phyloP scores from a whole-genome alignment of 2,888 invertebrate genomes.

The Pinctada fucata region DNA sequence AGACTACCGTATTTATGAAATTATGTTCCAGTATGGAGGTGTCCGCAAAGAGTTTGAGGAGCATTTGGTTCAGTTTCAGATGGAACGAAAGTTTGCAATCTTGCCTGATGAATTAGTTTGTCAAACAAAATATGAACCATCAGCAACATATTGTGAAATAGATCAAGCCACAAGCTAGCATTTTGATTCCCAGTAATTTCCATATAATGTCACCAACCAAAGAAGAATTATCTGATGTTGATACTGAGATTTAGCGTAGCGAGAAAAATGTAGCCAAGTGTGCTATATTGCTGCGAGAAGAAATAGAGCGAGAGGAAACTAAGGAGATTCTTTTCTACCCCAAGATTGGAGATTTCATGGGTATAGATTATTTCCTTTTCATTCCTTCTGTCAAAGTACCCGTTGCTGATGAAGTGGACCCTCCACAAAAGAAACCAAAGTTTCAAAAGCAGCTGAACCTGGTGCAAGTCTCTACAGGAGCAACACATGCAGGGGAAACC shows the following conservation, averaged over 20 bases:
- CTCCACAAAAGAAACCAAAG: slow-evolving; percentile 3
- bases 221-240: too few relatives aligned
- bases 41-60: slow-evolving; percentile 5
- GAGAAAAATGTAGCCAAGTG: slow-evolving; percentile 6
- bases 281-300: slow-evolving; percentile 2
- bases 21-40: slow-evolving; percentile 8
- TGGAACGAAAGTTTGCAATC: slow-evolving; percentile 7
- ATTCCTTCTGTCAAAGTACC: too few relatives aligned
- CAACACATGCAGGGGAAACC: background rate
- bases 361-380: too few relatives aligned
- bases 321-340: background rate
- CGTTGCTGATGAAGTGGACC: background rate
- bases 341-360: slow-evolving; percentile 3
- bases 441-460: background rate
- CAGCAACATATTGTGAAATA: background rate
- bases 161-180: background rate
- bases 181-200: too few relatives aligned
- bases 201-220: too few relatives aligned
- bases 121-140: background rate
- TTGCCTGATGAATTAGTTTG: background rate
- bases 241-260: too few relatives aligned
- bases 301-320: background rate
- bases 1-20: background rate
- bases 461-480: slow-evolving; percentile 3
- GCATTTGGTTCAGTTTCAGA: background rate